phyloP scores from a whole-genome alignment of 2,113 vertebrate species.

The Calcarius ornatus region DNA sequence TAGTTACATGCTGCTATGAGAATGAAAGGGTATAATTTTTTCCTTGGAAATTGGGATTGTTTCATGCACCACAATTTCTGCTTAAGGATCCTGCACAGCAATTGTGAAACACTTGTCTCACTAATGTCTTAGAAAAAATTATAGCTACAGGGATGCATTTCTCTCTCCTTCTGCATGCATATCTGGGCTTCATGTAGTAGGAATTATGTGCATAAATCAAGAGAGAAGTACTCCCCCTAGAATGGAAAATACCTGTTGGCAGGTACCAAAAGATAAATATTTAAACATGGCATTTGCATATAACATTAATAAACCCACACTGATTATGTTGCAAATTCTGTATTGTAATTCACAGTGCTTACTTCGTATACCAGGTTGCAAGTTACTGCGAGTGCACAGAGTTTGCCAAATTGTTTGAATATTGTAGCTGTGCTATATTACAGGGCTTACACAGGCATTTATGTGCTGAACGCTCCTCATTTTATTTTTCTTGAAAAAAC shows the following conservation, averaged over 20 bases:
- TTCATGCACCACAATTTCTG: constrained; percentile 63
- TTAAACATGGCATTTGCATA: constrained; percentile 33
- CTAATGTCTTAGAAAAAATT: constrained; percentile 36
- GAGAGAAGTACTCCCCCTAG: constrained; percentile 19
- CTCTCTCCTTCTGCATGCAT: neutral
- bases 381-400: neutral
- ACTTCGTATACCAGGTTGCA: constrained; percentile 31
- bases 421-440: constrained; percentile 6
- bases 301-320: constrained; percentile 44
- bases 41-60: constrained; percentile 60
- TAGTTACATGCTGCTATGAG: constrained; percentile 74
- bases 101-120: constrained; percentile 55
- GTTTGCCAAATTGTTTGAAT: constrained; percentile 27
- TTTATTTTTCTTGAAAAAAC: neutral
- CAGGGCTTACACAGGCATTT: neutral
- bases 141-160: constrained; percentile 1
- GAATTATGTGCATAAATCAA: constrained; percentile 8
- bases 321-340: neutral
- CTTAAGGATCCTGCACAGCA: constrained; percentile 56
- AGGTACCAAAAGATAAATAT: constrained; percentile 45
- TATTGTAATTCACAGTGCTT: constrained; percentile 12
- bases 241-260: constrained; percentile 58
- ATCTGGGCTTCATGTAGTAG: neutral
- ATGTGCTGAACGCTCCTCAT: neutral
- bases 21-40: constrained; percentile 75